Evolutionary conservation across 2,888 invertebrate species (phyloP), one percentile per base, ranked within the genome.

Genomic region (Schizaphis graminum): DNA sequence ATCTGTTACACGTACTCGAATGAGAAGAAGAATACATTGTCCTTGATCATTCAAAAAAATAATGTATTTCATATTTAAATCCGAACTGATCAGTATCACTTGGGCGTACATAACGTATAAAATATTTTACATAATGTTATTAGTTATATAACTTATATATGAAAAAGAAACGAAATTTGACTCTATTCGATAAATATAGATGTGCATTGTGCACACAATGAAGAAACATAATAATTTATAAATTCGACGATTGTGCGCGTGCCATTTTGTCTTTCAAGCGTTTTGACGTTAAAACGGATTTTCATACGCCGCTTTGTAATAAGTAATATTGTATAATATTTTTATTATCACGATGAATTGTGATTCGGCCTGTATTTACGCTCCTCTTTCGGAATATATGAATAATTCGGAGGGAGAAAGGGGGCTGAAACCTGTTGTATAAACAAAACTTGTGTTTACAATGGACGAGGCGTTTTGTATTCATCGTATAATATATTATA

Each of bases 361-460:
- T 56, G 53, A 53, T 91, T 53, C 35, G 91, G 56, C 35, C 35
- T 5, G 47, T 56, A 24, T 84, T 84, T 56, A 56, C 91, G 35
- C 35, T 91, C 16, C 53, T 44, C 84, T 28, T 84, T 56, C 21
- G 84, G 85, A 91, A 91, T 57, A 91, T n/a, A 91, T 57, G 77
- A 56, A 85, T 91, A 91, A 91, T 85, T 87, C 35, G 92, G 35
- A 61, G 92, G 92, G 92, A 26, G 87, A 92, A 92, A 92, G 49
- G 61, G 87, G 61, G 49, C 87, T 91, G 85, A 87, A 87, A 92
- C 92, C 92, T 92, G 92, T 92, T 92, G 92, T 92, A 61, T 47
- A 92, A 92, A 92, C 87, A 87, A 87, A 87, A 87, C 86, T 92
- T n/a, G 87, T 49, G 87, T 92, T 92, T 35, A 87, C 92, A 92